phyloP scores from a whole-genome alignment of 2,888 invertebrate species.

The Sinopyrophorus schimmeli region DNA sequence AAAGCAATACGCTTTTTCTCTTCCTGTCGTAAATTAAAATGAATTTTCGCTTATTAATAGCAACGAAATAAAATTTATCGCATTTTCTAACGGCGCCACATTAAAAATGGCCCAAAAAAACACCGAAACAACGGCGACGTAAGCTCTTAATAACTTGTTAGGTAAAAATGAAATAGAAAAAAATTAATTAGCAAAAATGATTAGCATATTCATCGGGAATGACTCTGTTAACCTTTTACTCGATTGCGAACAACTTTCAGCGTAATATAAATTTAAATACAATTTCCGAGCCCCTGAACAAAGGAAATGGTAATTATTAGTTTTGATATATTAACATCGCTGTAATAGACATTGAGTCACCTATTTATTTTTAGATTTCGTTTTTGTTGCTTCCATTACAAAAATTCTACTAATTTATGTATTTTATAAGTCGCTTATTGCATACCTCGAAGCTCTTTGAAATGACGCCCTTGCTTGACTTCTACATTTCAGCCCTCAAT shows the following conservation, averaged over 20 bases:
- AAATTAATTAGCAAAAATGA: slow-evolving; percentile 17
- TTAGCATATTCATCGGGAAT: slow-evolving; percentile 23
- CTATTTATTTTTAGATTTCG: slow-evolving; percentile 22
- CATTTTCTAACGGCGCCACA: too few species aligned
- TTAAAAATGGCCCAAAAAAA: too few species aligned
- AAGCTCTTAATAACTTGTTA: too few species aligned
- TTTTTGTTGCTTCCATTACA: background rate
- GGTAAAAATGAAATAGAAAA: too few species aligned
- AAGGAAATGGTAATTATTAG: slow-evolving; percentile 27
- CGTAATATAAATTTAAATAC: slow-evolving; percentile 23
- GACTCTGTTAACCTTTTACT: slow-evolving; percentile 21
- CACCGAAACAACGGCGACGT: too few species aligned
- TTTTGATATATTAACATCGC: slow-evolving; percentile 16
- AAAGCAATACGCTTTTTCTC: too few species aligned
- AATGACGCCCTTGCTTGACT: too few species aligned
- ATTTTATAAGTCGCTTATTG: background rate
- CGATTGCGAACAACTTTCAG: slow-evolving; percentile 22
- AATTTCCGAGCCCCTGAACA: slow-evolving; percentile 22
- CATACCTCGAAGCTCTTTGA: too few species aligned
- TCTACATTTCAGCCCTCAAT: too few species aligned
- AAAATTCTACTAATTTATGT: slow-evolving; percentile 11
- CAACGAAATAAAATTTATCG: too few species aligned
- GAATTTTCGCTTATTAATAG: too few species aligned
- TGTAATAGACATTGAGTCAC: slow-evolving; percentile 20
- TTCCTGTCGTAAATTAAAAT: too few species aligned